Evolutionary conservation across 2,797 vertebrate genomes (phyloP).

Genomic region (Diceros bicornis): DNA sequence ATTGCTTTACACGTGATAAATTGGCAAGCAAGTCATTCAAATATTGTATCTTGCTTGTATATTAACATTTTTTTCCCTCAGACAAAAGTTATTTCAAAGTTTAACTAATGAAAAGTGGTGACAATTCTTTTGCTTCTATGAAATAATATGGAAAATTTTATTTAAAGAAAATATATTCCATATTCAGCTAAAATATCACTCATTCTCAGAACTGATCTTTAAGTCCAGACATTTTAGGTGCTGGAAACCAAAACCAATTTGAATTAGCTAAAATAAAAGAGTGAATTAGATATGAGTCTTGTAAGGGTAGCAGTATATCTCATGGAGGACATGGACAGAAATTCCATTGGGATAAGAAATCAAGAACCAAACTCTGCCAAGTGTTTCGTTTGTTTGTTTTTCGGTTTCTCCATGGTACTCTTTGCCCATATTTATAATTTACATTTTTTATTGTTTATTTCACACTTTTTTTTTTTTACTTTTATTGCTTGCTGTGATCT

Average conservation of each 20-base stretch:
- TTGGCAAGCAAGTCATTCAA: not conserved
- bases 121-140: not conserved
- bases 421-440: slow-evolving; percentile 11
- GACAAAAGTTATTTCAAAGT: not conserved
- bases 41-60: not conserved
- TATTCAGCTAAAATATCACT: not conserved
- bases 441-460: not conserved
- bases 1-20: not conserved
- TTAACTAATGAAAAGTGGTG: not conserved
- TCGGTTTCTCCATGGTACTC: not conserved
- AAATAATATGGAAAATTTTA: not conserved
- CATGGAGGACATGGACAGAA: not conserved
- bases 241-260: not conserved
- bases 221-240: not conserved
- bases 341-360: not conserved
- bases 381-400: not conserved
- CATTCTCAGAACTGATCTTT: not conserved
- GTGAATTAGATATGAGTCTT: not conserved
- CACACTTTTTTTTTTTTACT: not conserved
- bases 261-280: not conserved
- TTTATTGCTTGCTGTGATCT: not conserved
- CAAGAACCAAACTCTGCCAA: not conserved
- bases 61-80: not conserved
- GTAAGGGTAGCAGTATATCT: not conserved
- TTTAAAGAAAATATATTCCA: not conserved